A percentile compares a stretch with the other conserved stretches of the same genome.
Conservation (phyloP, 2,113 vertebrate genomes). For the Panurus biarmicus region DNA sequence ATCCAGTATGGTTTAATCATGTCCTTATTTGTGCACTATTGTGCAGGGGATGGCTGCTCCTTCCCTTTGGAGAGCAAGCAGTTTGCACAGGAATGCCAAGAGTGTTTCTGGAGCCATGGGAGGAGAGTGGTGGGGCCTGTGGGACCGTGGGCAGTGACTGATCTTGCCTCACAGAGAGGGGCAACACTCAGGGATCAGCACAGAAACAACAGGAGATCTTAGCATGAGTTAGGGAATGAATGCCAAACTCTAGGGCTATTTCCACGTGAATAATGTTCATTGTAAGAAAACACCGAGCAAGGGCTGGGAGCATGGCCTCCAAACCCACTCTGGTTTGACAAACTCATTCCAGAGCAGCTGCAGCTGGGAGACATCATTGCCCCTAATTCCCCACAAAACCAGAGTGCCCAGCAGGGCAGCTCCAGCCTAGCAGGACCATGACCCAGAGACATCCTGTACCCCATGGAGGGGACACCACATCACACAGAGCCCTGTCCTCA, state of each 20-base stretch:
- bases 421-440: neutral
- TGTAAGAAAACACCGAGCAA: neutral
- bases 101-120: neutral
- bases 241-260: neutral
- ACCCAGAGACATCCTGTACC: neutral
- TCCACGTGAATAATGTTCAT: neutral
- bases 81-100: neutral
- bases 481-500: rapidly evolving
- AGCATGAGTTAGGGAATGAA: neutral
- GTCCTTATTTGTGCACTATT: constrained; percentile 30
- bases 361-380: neutral
- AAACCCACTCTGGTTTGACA: neutral
- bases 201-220: neutral
- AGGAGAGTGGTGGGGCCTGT: neutral
- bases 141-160: neutral
- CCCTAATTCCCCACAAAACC: neutral
- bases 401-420: neutral
- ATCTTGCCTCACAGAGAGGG: neutral
- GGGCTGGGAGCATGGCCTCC: neutral
- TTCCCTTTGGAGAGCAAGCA: neutral
- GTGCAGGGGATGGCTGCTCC: neutral
- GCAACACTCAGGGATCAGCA: neutral
- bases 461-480: rapidly evolving
- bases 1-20: constrained; percentile 49
- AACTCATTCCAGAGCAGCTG: neutral